These are phyloP conservation scores for Acropora tenuis DNA, from an alignment of 64 coral and sea anemone genomes.

Conservation along the genomic window DNA sequence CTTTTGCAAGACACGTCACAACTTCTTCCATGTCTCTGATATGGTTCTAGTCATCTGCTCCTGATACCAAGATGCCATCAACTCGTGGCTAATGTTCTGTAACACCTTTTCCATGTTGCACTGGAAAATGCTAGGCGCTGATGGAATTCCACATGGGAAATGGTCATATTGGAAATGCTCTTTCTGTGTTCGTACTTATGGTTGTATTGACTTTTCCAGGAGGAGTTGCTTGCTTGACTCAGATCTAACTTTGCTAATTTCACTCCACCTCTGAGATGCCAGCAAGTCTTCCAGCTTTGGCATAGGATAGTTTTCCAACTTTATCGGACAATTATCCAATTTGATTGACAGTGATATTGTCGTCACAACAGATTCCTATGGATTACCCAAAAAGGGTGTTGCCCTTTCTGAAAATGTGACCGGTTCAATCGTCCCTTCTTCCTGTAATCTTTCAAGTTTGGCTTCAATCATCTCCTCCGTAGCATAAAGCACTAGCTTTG, in stretches of 20 bases:
- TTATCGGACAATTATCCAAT: no score
- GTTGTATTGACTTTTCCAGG: not conserved
- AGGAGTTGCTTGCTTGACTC: not conserved
- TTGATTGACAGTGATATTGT: no score
- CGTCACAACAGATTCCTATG: no score
- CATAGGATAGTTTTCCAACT: no score
- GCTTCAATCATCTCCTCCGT: no score
- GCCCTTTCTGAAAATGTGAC: no score
- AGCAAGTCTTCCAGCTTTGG: no score
- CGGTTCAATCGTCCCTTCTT: no score
- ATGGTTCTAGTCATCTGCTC: not conserved
- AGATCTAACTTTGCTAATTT: not conserved
- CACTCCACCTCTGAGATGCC: not conserved
- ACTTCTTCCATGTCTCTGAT: not conserved
- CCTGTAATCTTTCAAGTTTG: no score
- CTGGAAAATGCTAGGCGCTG: constrained; percentile 44
- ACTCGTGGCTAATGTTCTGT: not conserved
- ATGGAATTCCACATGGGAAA: constrained; percentile 16
- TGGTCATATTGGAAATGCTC: constrained; percentile 12
- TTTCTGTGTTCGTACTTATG: not conserved
- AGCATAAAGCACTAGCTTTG: no score
- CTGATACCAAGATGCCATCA: constrained; percentile 27
- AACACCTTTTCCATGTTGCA: constrained; percentile 35
- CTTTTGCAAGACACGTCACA: not conserved
- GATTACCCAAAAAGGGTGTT: no score